phyloP scores from a whole-genome alignment of 1,140 invertebrate species.

The Pygmarrhopalites habei region DNA sequence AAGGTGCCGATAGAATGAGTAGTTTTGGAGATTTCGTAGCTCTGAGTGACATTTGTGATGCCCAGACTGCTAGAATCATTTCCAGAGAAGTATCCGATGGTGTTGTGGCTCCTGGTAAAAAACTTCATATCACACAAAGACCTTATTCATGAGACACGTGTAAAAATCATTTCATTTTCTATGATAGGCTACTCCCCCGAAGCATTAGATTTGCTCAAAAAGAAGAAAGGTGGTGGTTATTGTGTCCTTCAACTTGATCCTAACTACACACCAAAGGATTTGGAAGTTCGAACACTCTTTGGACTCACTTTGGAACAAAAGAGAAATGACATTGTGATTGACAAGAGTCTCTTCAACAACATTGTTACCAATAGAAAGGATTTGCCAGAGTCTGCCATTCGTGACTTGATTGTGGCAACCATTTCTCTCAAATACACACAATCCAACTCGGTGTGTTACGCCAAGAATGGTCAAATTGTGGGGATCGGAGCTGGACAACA shows the following conservation, averaged over 20 bases:
- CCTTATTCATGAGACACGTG: no score
- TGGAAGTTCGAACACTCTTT: conserved; percentile 82
- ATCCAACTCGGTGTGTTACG: conserved; percentile 93
- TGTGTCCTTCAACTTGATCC: conserved; percentile 90
- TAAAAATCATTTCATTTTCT: no score
- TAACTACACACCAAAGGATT: conserved; percentile 65
- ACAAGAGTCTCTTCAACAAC: conserved; percentile 70
- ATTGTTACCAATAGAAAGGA: conserved; percentile 67
- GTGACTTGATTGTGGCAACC: conserved; percentile 91
- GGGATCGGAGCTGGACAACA: conserved; percentile 97
- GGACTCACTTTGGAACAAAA: conserved; percentile 87
- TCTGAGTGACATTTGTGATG: conserved; percentile 85
- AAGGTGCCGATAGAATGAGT: conserved; percentile 97
- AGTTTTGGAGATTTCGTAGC: conserved; percentile 98
- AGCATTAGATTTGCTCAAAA: conserved; percentile 80
- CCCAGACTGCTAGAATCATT: conserved; percentile 67
- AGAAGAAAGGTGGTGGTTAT: conserved; percentile 92
- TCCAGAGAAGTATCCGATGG: conserved; percentile 83
- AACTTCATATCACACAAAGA: no score
- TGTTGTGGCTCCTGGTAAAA: conserved; percentile 89
- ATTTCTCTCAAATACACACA: conserved; percentile 97
- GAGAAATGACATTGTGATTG: conserved; percentile 81
- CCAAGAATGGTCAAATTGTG: conserved; percentile 83
- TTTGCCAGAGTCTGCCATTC: conserved; percentile 61
- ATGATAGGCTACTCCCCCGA: conserved; percentile 73